These are phyloP conservation scores for Microcebus griseorufus DNA, from an alignment of 2,113 vertebrate genomes.

Conservation along the genomic window DNA sequence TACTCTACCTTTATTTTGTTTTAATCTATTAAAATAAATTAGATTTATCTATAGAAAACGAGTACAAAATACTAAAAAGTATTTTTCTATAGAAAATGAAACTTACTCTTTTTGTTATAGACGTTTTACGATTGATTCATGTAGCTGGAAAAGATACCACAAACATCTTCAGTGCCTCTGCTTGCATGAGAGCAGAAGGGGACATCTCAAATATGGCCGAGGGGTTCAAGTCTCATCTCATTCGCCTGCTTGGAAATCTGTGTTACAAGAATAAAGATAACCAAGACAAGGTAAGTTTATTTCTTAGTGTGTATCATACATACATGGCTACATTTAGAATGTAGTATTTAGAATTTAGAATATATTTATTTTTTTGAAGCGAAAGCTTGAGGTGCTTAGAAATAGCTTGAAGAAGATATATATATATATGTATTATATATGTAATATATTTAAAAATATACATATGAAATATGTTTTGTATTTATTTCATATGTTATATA, in stretches of 20 bases:
- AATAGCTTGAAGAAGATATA: neutral
- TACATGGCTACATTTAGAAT: neutral
- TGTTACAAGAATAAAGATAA: conserved; percentile 91
- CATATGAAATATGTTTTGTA: neutral
- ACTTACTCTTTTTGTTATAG: conserved; percentile 75
- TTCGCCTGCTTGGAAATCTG: conserved; percentile 91
- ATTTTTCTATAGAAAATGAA: neutral
- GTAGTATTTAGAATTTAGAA: neutral
- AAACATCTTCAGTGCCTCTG: conserved; percentile 90
- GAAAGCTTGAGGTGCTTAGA: neutral
- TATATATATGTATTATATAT: neutral
- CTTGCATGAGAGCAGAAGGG: conserved; percentile 83
- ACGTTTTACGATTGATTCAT: conserved; percentile 90
- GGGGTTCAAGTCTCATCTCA: conserved; percentile 95
- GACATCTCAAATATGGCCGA: conserved; percentile 86
- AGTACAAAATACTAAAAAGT: neutral
- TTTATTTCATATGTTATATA: neutral
- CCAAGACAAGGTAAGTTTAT: conserved; percentile 89
- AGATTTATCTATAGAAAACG: neutral
- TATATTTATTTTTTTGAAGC: neutral
- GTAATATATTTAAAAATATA: neutral
- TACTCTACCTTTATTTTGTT: conserved; percentile 27
- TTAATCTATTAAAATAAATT: neutral
- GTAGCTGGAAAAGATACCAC: conserved; percentile 88
- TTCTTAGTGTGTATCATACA: neutral